These are phyloP conservation scores for Parasteatoda lunata DNA, from an alignment of 2,888 invertebrate species.

Conservation along the genomic window DNA sequence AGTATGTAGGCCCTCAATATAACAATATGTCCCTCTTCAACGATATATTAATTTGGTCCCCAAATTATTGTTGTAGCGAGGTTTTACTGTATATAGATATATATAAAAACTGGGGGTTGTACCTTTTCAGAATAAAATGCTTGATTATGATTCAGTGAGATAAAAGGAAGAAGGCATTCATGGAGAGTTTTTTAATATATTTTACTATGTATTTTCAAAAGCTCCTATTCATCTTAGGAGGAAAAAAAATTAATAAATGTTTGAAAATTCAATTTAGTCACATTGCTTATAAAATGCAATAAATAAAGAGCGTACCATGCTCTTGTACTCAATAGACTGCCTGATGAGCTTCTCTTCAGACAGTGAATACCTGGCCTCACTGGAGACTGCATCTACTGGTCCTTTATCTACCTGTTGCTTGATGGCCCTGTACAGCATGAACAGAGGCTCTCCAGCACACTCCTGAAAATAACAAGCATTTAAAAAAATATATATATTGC, in stretches of 20 bases:
- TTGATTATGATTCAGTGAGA: too few species aligned
- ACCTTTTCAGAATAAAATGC: too few species aligned
- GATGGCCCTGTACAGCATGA: constrained; percentile 97
- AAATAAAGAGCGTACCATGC: constrained; percentile 79
- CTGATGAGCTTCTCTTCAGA: constrained; percentile 99
- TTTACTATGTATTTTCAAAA: too few species aligned
- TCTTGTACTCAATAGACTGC: constrained; percentile 97
- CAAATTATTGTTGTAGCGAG: too few species aligned
- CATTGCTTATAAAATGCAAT: not conserved
- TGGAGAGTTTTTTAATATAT: too few species aligned
- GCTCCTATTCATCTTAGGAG: not conserved
- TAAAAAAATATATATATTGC: too few species aligned
- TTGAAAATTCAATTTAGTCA: not conserved
- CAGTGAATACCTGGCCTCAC: constrained; percentile 97
- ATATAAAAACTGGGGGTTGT: too few species aligned
- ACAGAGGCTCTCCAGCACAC: constrained; percentile 98
- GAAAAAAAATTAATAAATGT: not conserved
- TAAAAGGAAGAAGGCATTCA: too few species aligned
- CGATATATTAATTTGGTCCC: too few species aligned
- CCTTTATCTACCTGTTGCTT: constrained; percentile 99
- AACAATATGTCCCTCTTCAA: too few species aligned
- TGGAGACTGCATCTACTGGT: constrained; percentile 97
- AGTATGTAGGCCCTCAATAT: too few species aligned
- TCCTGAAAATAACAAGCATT: constrained; percentile 80
- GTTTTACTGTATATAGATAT: too few species aligned